A percentile compares a stretch with the other conserved stretches of the same genome.
Evolutionary conservation across 2,888 invertebrate species (phyloP).

Genomic region (Rhingia campestris): DNA sequence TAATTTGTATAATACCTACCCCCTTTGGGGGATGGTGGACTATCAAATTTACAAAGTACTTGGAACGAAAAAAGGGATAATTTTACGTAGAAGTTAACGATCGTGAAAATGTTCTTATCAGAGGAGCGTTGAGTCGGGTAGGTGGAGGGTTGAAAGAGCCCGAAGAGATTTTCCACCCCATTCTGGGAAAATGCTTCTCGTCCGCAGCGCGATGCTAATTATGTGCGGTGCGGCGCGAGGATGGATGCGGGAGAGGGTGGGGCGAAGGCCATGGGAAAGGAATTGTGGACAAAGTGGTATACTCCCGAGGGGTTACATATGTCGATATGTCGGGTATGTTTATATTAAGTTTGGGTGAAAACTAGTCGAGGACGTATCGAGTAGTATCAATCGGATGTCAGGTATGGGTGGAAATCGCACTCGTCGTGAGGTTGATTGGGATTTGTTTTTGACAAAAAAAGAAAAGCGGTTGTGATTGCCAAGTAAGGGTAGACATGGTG

Average conservation of each 20-base stretch:
- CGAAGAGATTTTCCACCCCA: constrained; percentile 67
- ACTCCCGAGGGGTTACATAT: constrained; percentile 55
- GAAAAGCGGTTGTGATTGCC: neutral
- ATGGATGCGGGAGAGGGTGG: constrained; percentile 20
- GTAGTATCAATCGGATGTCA: constrained; percentile 42
- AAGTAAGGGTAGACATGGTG: constrained; percentile 3
- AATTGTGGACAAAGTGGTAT: constrained; percentile 24
- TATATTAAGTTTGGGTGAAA: constrained; percentile 27
- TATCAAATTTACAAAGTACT: constrained; percentile 74
- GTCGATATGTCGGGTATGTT: constrained; percentile 52
- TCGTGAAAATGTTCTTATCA: constrained; percentile 74
- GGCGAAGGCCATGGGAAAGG: constrained; percentile 7
- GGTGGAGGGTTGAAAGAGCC: constrained; percentile 31
- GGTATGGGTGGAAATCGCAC: constrained; percentile 7
- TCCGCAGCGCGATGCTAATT: constrained; percentile 62
- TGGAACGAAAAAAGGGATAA: constrained; percentile 73
- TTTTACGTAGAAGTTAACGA: constrained; percentile 74
- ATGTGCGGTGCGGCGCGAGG: constrained; percentile 61
- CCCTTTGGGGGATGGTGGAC: constrained; percentile 62
- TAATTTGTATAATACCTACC: constrained; percentile 65
- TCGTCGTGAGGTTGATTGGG: constrained; percentile 3
- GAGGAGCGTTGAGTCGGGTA: constrained; percentile 63
- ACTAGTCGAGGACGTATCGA: constrained; percentile 33
- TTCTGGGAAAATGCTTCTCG: constrained; percentile 44
- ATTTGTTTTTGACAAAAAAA: constrained; percentile 8